These are phyloP conservation scores for Hyles euphorbiae DNA, from an alignment of 1,140 invertebrate genomes.

Conservation along the genomic window DNA sequence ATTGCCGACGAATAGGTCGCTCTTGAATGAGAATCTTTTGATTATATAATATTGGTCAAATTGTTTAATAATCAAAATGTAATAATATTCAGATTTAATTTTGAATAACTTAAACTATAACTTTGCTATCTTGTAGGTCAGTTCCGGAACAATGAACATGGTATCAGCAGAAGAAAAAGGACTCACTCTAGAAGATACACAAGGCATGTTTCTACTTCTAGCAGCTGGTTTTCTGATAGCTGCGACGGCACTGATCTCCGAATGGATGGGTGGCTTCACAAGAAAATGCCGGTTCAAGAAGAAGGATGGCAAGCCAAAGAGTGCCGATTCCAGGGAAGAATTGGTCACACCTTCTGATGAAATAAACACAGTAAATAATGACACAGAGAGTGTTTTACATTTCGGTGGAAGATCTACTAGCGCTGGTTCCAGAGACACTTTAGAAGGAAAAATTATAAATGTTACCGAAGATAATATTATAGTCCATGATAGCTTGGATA, in stretches of 20 bases:
- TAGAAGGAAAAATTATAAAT: constrained; percentile 50
- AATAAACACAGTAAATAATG: constrained; percentile 13
- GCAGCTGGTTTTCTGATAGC: constrained; percentile 80
- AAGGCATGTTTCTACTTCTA: constrained; percentile 86
- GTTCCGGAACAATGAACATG: constrained; percentile 37
- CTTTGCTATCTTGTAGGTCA: constrained; percentile 26
- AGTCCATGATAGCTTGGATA: constrained; percentile 43
- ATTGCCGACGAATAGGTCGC: too few relatives aligned
- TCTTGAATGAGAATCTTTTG: too few relatives aligned
- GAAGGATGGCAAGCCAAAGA: constrained; percentile 22
- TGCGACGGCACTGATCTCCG: constrained; percentile 73
- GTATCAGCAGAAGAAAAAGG: constrained; percentile 79
- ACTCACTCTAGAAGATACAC: constrained; percentile 83
- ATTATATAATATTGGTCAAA: too few relatives aligned
- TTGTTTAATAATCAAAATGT: too few relatives aligned
- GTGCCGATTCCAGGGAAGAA: constrained; percentile 25
- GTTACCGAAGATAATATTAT: constrained; percentile 45
- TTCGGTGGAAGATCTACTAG: constrained; percentile 35
- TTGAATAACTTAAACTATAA: too few relatives aligned
- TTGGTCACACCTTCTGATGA: constrained; percentile 25
- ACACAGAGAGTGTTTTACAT: constrained; percentile 23
- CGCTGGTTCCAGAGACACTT: constrained; percentile 37
- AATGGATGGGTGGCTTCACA: constrained; percentile 80
- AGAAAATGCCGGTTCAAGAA: constrained; percentile 68
- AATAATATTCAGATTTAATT: too few relatives aligned